Conservation (phyloP, 2,888 invertebrate species). For the Drosophila pseudotakahashii region DNA sequence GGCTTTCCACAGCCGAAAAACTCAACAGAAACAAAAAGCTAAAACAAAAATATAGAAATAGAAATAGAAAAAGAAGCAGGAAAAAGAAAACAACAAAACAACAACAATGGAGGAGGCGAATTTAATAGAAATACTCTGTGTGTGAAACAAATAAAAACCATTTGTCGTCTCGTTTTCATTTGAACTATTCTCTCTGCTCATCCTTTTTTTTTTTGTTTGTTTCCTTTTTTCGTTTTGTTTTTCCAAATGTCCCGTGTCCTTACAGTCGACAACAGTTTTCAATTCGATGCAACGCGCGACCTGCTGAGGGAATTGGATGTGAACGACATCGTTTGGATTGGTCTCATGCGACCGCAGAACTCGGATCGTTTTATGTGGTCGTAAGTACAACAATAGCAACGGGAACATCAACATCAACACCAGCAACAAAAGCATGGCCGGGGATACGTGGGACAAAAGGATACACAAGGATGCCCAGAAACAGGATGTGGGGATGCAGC, state of each 20-base stretch:
- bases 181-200: slow-evolving; percentile 32
- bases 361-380: slow-evolving; percentile 91
- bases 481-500: slow-evolving; percentile 1
- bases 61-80: neutral
- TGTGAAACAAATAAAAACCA: slow-evolving; percentile 74
- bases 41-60: slow-evolving; percentile 5
- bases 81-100: slow-evolving; percentile 9
- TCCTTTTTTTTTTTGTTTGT: slow-evolving; percentile 4
- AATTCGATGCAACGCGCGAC: slow-evolving; percentile 91
- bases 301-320: slow-evolving; percentile 92
- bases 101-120: slow-evolving; percentile 61
- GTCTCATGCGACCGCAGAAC: slow-evolving; percentile 89
- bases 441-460: neutral
- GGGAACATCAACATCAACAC: slow-evolving; percentile 29
- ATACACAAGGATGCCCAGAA: neutral
- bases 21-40: slow-evolving; percentile 12
- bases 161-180: slow-evolving; percentile 58
- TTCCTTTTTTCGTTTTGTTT: slow-evolving; percentile 13
- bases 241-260: slow-evolving; percentile 8
- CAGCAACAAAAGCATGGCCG: neutral
- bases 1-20: slow-evolving; percentile 13
- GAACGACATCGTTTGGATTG: slow-evolving; percentile 91
- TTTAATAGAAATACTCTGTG: slow-evolving; percentile 74
- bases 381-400: slow-evolving; percentile 85
- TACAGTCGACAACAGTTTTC: slow-evolving; percentile 90